These are phyloP conservation scores for Ageneiosus marmoratus DNA, from an alignment of 2,113 vertebrate genomes.

Conservation along the genomic window DNA sequence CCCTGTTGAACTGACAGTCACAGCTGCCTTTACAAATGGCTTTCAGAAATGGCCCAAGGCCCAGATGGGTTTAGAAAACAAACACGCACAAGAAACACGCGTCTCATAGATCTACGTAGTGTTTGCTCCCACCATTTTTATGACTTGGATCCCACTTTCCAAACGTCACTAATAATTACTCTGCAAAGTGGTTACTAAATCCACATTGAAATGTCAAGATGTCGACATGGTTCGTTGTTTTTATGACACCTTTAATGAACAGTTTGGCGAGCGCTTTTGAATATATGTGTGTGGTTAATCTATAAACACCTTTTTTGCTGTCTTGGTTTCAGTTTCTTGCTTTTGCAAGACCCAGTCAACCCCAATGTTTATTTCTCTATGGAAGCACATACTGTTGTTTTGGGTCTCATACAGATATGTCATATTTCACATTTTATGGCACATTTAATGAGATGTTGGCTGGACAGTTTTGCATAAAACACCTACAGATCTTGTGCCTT, in stretches of 20 bases:
- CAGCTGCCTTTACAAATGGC: conserved; percentile 38
- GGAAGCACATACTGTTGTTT: conserved; percentile 13
- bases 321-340: not conserved
- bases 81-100: not conserved
- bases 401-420: not conserved
- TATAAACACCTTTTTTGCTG: conserved; percentile 17
- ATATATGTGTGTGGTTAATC: conserved; percentile 3
- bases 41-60: conserved; percentile 25
- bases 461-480: not conserved
- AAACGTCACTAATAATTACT: conserved; percentile 21
- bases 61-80: conserved; percentile 1
- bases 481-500: not conserved
- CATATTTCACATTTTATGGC: not conserved
- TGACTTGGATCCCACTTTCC: conserved; percentile 16
- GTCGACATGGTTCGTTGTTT: conserved; percentile 19
- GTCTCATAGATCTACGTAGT: not conserved
- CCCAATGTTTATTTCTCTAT: conserved; percentile 3
- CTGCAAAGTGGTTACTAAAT: conserved; percentile 6
- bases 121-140: conserved; percentile 29
- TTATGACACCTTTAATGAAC: conserved; percentile 25
- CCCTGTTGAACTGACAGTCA: conserved; percentile 11
- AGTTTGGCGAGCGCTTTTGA: conserved; percentile 11
- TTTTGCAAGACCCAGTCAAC: not conserved
- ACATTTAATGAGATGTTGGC: conserved; percentile 7
- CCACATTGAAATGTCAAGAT: conserved; percentile 20